Evolutionary conservation across 2,888 invertebrate species (phyloP).

Genomic region (Thumatha senex): DNA sequence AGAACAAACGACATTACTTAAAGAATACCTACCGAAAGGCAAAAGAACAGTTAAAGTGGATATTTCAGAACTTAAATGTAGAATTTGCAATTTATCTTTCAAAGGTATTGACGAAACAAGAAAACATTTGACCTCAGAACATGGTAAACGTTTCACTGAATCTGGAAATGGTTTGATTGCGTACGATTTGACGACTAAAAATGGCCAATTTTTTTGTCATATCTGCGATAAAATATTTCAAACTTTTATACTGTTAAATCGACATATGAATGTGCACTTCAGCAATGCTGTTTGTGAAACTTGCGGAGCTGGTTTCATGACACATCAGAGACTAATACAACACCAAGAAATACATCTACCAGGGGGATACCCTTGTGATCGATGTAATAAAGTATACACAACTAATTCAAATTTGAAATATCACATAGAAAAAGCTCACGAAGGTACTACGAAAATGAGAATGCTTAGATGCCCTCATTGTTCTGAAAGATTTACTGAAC

Average conservation of each 20-base stretch:
- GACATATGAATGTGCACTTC: conserved; percentile 72
- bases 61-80: conserved; percentile 61
- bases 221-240: conserved; percentile 61
- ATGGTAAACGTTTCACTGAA: conserved; percentile 51
- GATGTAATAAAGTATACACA: conserved; percentile 74
- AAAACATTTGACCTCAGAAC: conserved; percentile 49
- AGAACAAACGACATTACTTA: conserved; percentile 44
- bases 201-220: conserved; percentile 61
- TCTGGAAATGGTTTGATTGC: conserved; percentile 61
- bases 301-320: conserved; percentile 67
- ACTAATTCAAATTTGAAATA: conserved; percentile 67
- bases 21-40: conserved; percentile 60
- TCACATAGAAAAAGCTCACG: conserved; percentile 61
- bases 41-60: conserved; percentile 66
- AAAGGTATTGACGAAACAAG: conserved; percentile 49
- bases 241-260: conserved; percentile 63
- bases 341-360: conserved; percentile 66
- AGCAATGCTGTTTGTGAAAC: conserved; percentile 67
- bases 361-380: conserved; percentile 64
- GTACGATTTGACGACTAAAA: conserved; percentile 52
- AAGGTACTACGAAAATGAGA: conserved; percentile 55
- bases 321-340: conserved; percentile 59
- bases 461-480: conserved; percentile 64
- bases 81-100: conserved; percentile 47
- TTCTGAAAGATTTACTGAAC: conserved; percentile 61